Evolutionary conservation across 2,888 invertebrate species (phyloP).

Genomic region (Diachrysia chrysitis): DNA sequence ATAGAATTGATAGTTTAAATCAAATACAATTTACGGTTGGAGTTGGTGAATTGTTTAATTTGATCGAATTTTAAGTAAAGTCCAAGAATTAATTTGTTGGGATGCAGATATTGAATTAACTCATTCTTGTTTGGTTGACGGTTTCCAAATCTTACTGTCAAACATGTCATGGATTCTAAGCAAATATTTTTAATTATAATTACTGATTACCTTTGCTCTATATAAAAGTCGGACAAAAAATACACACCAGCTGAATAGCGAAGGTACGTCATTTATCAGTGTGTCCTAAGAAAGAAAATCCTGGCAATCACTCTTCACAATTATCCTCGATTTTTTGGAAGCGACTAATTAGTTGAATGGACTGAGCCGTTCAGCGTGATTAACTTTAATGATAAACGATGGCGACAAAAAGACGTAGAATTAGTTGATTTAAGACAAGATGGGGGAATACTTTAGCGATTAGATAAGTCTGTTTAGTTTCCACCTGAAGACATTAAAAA

Average conservation of each 20-base stretch:
- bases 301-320: constrained; percentile 83
- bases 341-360: constrained; percentile 84
- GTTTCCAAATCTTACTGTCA: neutral
- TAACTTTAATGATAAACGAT: constrained; percentile 84
- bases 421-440: constrained; percentile 57
- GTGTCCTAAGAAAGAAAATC: constrained; percentile 78
- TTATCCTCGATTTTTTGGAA: constrained; percentile 84
- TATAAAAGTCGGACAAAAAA: constrained; percentile 29
- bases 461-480: constrained; percentile 7
- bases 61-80: neutral
- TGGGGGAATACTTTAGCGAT: constrained; percentile 42
- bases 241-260: constrained; percentile 55
- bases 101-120: neutral
- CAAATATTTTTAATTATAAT: neutral
- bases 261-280: constrained; percentile 78
- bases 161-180: neutral
- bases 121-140: neutral
- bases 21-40: neutral
- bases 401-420: constrained; percentile 63
- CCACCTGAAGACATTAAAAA: too few relatives aligned
- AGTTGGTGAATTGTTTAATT: neutral
- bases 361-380: constrained; percentile 81
- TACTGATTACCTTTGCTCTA: neutral
- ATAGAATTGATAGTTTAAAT: neutral
- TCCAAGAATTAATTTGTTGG: neutral